Base-by-base conservation (phyloP, 1,140 invertebrate genomes). In the Hylaeus anthracinus region DNA sequence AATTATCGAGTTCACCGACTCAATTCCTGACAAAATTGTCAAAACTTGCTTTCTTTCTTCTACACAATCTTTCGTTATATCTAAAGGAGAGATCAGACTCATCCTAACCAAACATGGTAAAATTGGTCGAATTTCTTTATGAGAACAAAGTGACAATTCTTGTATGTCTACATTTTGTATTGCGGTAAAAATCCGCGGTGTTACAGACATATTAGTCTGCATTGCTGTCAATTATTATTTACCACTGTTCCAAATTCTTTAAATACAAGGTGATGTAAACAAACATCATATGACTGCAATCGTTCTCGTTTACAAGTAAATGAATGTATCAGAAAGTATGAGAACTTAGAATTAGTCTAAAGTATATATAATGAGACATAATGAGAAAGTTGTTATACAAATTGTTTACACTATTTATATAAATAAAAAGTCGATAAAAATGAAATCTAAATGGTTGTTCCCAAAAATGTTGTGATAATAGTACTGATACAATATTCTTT, bases 1-100 rank as follows among this genome's bases (percentile, higher is more conserved):
- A 6, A 99, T 98, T 71, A 99, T 97, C 64, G 97, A 97, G 93
- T 99, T 99, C 0, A 99, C 98, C 48, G 97, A 95, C 92, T 99
- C 98, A 82, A 98, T 97, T 3, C 97, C 97, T 1, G 97, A 97
- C 1, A 99, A 94, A 51, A 98, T 95, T 14, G 97, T 97, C 0
- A 99, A 92, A 65, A 99, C 97, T 86, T 97, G 96, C 91, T 98
- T 98, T 83, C 97, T 96, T 10, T 96, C 96, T 86, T 97, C 96
- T 5, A 96, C 95, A 92, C 98, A 99, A 60, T 96, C 95, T 85
- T 95, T 95, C 0, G 97, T 98, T 72, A 96, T 96, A 92, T 99
- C 98, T 41, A 98, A 92, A 6, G 98, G 97, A 48, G 96, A 96
- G 84, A 98, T 98, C 1, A 99, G 93, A 81, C 97, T 97, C 97